Conservation (phyloP, 2,113 vertebrate genomes). For the Zosterops japonicus region DNA sequence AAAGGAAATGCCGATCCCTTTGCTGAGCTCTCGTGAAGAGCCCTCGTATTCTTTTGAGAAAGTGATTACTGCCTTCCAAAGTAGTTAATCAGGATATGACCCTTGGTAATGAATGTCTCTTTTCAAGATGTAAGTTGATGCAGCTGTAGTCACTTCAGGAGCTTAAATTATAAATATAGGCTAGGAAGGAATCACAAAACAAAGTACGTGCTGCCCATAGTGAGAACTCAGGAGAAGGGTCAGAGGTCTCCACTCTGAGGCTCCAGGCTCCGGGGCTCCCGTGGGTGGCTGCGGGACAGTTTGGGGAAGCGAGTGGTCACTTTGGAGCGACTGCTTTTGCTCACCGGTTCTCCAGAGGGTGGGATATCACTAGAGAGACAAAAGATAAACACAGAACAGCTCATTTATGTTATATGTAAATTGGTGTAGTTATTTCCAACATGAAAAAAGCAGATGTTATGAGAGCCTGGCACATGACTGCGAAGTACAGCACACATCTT, state of each 20-base stretch:
- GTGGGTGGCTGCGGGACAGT: constrained; percentile 81
- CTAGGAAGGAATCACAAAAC: not conserved
- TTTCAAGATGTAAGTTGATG: constrained; percentile 16
- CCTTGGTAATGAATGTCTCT: not conserved
- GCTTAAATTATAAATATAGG: not conserved
- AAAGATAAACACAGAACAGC: not conserved
- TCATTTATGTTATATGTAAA: not conserved
- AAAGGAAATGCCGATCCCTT: not conserved
- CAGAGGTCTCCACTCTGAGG: constrained; percentile 97
- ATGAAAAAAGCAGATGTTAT: constrained; percentile 48
- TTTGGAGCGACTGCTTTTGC: constrained; percentile 81
- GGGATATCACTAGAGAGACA: constrained; percentile 81
- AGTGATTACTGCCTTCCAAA: constrained; percentile 22
- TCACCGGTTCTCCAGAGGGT: constrained; percentile 76
- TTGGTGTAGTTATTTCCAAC: not conserved
- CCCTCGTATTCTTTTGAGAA: not conserved
- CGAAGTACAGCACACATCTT: constrained; percentile 15
- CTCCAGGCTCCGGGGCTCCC: constrained; percentile 86
- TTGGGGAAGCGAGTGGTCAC: constrained; percentile 84
- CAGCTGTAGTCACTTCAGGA: constrained; percentile 19
- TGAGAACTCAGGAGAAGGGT: not conserved
- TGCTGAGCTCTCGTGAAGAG: not conserved
- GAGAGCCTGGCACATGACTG: constrained; percentile 41
- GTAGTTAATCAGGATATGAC: constrained; percentile 42
- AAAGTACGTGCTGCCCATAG: not conserved